Evolutionary conservation across 2,113 vertebrate genomes (phyloP).

Genomic region (Thinocorus orbignyianus): DNA sequence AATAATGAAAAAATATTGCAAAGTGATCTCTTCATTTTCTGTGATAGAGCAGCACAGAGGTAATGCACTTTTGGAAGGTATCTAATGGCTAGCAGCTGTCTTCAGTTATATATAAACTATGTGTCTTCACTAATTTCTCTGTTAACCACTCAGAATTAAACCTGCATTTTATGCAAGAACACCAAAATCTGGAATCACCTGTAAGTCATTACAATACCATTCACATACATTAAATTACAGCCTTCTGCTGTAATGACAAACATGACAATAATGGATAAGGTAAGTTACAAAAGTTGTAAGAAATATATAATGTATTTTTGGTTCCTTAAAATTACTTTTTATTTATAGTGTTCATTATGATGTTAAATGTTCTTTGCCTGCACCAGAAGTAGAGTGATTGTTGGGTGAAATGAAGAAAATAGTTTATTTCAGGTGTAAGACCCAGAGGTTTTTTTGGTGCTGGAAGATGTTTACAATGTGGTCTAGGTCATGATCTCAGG

Average conservation of each 20-base stretch:
- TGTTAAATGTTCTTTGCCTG: not conserved
- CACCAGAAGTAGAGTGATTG: not conserved
- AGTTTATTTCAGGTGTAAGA: not conserved
- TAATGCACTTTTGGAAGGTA: conserved; percentile 25
- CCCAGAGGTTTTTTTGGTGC: not conserved
- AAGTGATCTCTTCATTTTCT: conserved; percentile 55
- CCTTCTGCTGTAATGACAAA: not conserved
- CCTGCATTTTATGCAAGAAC: not conserved
- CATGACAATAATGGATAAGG: not conserved
- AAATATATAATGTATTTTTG: not conserved
- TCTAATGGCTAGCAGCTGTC: conserved; percentile 15
- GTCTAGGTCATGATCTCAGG: not conserved
- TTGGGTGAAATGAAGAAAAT: not conserved
- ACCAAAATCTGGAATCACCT: not conserved
- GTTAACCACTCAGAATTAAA: not conserved
- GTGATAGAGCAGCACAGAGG: conserved; percentile 21
- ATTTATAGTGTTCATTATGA: not conserved
- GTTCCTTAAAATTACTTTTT: not conserved
- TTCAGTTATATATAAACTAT: conserved; percentile 19
- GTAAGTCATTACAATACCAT: not conserved
- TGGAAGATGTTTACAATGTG: not conserved
- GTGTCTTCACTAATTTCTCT: not conserved
- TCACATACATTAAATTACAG: not conserved
- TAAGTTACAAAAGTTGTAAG: not conserved
- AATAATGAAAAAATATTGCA: conserved; percentile 17